Base-by-base conservation (phyloP, 2,888 invertebrate genomes). In the Drosophila mimica region DNA sequence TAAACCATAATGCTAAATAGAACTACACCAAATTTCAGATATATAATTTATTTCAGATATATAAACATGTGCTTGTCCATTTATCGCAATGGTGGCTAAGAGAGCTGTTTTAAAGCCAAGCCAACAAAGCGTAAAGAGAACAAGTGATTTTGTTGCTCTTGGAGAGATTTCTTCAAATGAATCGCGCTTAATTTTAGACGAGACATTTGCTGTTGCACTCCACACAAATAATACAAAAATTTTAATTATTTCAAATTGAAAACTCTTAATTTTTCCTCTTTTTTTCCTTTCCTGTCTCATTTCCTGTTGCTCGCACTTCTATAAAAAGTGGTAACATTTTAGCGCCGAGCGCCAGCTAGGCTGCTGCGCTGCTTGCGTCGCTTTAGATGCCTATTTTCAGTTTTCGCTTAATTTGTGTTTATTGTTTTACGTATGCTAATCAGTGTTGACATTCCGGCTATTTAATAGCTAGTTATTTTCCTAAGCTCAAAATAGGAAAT, bases 81-180 rank as follows among this genome's bases (percentile, higher is more conserved):
- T 65, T 31, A 56, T 75, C 70, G 66, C 73, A 30, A 30, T n/a
- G 53, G 25, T 17, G 31, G 60, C 61, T 36, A 36, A 13, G 3
- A 15, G 49, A 28, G 20, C 28, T 8, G 0, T 4, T 46, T 46
- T 25, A 34, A 30, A 36, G 34, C 51, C 51, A 33, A 25, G 48
- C 46, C 57, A 20, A 59, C 34, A 54, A 75, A 46, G 73, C 70
- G 74, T 71, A 76, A 73, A 78, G 78, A 78, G 78, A 72, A 48
- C 34, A 38, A 67, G 63, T 56, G 17, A 48, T 38, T 36, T 30
- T 62, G 36, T 81, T 84, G 15, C 46, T 91, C 60, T 91, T 72
- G 91, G 90, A 87, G 88, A 28, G 54, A 77, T 85, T 86, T 89
- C 91, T 91, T 91, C 85, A 89, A 91, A 84, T 72, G 68, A 75